phyloP scores from a whole-genome alignment of 2,797 vertebrate genomes.

The Anabas testudineus region DNA sequence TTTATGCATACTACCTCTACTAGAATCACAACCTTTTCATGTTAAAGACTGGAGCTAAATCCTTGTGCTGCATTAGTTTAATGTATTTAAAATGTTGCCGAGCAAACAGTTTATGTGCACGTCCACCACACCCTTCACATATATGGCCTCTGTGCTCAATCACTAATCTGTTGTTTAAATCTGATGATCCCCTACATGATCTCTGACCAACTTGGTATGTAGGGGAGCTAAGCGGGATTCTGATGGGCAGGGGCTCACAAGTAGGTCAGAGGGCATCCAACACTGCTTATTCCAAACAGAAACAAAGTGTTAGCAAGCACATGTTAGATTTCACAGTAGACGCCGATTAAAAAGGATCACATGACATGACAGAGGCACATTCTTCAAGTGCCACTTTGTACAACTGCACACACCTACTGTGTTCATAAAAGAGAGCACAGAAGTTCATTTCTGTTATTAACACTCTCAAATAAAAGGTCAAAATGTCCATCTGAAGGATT shows the following conservation, averaged over 20 bases:
- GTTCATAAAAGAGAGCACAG: not conserved
- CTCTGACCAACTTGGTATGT: constrained; percentile 71
- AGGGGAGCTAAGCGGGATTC: constrained; percentile 51
- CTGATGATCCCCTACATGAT: constrained; percentile 71
- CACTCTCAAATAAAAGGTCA: not conserved
- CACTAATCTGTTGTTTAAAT: constrained; percentile 72
- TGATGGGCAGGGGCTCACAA: constrained; percentile 57
- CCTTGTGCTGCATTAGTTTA: not conserved
- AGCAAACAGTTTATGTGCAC: not conserved
- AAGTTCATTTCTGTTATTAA: not conserved
- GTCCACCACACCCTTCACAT: not conserved
- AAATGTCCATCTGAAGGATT: not conserved
- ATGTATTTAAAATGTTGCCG: not conserved
- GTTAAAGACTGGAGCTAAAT: not conserved
- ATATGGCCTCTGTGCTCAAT: constrained; percentile 27
- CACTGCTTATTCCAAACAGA: constrained; percentile 72
- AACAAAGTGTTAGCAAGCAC: constrained; percentile 75
- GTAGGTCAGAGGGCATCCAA: constrained; percentile 78
- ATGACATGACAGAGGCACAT: constrained; percentile 62
- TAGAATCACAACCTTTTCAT: not conserved
- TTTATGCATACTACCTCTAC: not conserved
- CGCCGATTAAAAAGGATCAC: constrained; percentile 72
- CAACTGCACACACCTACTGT: constrained; percentile 1
- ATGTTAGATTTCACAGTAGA: constrained; percentile 79
- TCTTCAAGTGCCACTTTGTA: constrained; percentile 64